These are phyloP conservation scores for Spea hammondii DNA, from an alignment of 2,797 vertebrate species.

Conservation along the genomic window DNA sequence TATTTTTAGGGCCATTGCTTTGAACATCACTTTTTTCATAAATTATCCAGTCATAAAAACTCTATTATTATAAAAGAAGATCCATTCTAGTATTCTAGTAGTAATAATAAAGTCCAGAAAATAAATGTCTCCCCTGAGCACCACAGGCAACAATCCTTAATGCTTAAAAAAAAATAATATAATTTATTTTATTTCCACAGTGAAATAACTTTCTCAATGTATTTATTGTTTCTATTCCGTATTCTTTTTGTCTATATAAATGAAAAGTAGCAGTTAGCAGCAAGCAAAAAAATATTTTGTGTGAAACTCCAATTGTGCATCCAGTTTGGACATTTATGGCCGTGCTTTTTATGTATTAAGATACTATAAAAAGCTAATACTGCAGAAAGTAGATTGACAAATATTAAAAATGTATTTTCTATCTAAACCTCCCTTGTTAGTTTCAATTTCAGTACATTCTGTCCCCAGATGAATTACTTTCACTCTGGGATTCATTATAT, in stretches of 20 bases:
- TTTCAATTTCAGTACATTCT: constrained; percentile 50
- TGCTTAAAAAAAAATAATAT: neutral
- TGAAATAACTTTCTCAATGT: constrained; percentile 1
- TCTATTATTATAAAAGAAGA: neutral
- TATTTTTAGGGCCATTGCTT: neutral
- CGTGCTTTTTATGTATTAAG: constrained; percentile 29
- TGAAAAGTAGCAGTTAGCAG: constrained; percentile 20
- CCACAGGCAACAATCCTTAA: neutral
- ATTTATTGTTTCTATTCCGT: constrained; percentile 18
- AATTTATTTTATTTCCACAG: neutral
- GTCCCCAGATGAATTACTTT: constrained; percentile 52
- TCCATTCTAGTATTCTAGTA: neutral
- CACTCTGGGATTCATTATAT: constrained; percentile 51
- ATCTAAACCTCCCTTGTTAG: constrained; percentile 45
- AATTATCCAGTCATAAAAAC: neutral
- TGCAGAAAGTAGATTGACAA: constrained; percentile 36
- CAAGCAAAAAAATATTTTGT: constrained; percentile 23
- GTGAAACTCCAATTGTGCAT: constrained; percentile 13
- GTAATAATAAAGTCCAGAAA: neutral
- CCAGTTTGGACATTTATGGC: neutral
- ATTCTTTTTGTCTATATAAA: constrained; percentile 15
- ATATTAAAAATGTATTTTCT: constrained; percentile 48
- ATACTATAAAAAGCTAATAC: constrained; percentile 21
- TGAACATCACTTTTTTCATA: neutral
- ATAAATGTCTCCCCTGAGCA: neutral